Evolutionary conservation across 2,888 invertebrate species (phyloP).

Genomic region (Xanthostigma xanthostigma): DNA sequence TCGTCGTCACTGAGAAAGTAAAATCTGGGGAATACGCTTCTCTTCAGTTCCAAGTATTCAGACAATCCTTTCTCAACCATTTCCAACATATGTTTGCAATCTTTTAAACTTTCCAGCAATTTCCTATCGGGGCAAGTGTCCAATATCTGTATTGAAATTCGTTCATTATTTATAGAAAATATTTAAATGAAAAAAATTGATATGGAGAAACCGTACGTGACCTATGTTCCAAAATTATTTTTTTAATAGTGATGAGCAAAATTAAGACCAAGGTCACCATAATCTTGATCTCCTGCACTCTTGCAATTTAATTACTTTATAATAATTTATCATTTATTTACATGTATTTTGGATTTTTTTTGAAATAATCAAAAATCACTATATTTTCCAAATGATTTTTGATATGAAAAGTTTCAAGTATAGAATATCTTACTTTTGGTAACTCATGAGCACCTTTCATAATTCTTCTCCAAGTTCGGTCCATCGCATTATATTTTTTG

Average conservation of each 20-base stretch:
- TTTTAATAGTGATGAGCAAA: too few species aligned
- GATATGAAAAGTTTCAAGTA: neutral
- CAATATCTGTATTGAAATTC: conserved; percentile 36
- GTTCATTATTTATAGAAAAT: neutral
- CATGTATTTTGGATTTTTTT: too few species aligned
- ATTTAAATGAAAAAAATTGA: neutral
- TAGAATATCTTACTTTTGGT: conserved; percentile 40
- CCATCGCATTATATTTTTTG: conserved; percentile 65
- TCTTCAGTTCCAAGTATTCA: conserved; percentile 64
- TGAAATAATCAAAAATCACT: too few species aligned
- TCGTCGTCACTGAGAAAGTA: conserved; percentile 78
- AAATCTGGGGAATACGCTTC: conserved; percentile 58
- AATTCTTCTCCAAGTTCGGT: conserved; percentile 62
- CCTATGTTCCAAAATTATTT: too few species aligned
- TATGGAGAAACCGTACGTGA: too few species aligned
- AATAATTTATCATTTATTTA: too few species aligned
- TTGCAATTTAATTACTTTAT: too few species aligned
- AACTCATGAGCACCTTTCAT: conserved; percentile 54
- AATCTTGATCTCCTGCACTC: too few species aligned
- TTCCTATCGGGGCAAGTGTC: conserved; percentile 45
- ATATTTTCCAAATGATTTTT: too few species aligned
- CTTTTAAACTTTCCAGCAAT: conserved; percentile 51
- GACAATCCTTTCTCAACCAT: conserved; percentile 61
- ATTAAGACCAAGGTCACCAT: too few species aligned
- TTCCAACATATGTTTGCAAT: conserved; percentile 52